Evolutionary conservation across 1,140 invertebrate genomes (phyloP), one percentile per base, ranked within the genome.

Genomic region (Limonius californicus): DNA sequence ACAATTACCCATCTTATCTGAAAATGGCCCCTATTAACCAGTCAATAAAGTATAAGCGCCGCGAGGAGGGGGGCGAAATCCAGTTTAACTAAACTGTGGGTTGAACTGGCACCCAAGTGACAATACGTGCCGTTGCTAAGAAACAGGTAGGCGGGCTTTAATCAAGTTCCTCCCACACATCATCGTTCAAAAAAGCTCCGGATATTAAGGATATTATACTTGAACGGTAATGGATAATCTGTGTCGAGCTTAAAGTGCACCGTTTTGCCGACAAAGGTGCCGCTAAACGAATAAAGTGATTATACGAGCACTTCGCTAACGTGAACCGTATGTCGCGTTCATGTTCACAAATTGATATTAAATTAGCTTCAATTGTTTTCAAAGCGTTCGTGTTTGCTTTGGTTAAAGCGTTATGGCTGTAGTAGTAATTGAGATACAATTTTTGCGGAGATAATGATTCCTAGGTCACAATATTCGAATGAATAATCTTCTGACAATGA

Each of bases 61-160:
- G 14, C n/a, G 16, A 16, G 18, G 55, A 42, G 30, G 21, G 55
- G 55, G 30, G 55, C 20, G 15, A 57, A 59, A 59, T 59, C 57
- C 57, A 65, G 59, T 65, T 61, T 61, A 61, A 45, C 58, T 65
- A 65, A 65, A 65, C 63, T 65, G 63, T 65, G 55, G 45, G 59
- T 35, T 54, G 50, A 55, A 30, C 58, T 32, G 42, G 45, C 59
- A 57, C 57, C 54, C 59, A 60, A 61, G 59, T 55, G 63, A 65
- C 63, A 61, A 65, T 56, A 61, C 59, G 59, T 57, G 58, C 57
- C 59, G 63, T 65, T 65, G 63, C 63, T 65, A 65, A 65, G 63
- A 65, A 57, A 65, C 63, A 57, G 50, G 59, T 27, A 58, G 63
- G 63, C 59, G 63, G 57, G 54, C n/a, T 47, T 53, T 19, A 14